A percentile compares a stretch with the other conserved stretches of the same genome.
Evolutionary conservation across 2,113 vertebrate genomes (phyloP).

Genomic region (Xenopus tropicalis): UCB_Xtro_10.0 CM004450.2:51572001-51572500

Average conservation of each 20-base stretch:
- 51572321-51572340: conserved; percentile 59
- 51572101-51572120: conserved; percentile 96
- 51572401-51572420: conserved; percentile 23
- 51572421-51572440: conserved; percentile 57
- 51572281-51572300: conserved; percentile 55
- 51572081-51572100: conserved; percentile 35
- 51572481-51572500: conserved; percentile 60
- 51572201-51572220: conserved; percentile 52
- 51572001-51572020: too few relatives aligned
- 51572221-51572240: conserved; percentile 61
- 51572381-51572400: conserved; percentile 61
- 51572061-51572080: too few relatives aligned
- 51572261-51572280: conserved; percentile 58
- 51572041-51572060: too few relatives aligned
- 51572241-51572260: conserved; percentile 59
- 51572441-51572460: conserved; percentile 58
- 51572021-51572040: too few relatives aligned
- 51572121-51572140: conserved; percentile 97
- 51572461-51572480: conserved; percentile 64
- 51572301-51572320: conserved; percentile 49
- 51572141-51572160: conserved; percentile 96
- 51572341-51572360: conserved; percentile 70
- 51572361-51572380: conserved; percentile 70
- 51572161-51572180: conserved; percentile 99
- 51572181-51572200: conserved; percentile 91